Percentiles rank a stretch among this genome's conserved stretches.
Conservation (phyloP, 1,140 invertebrate genomes). For the Amyelois transitella region DNA sequence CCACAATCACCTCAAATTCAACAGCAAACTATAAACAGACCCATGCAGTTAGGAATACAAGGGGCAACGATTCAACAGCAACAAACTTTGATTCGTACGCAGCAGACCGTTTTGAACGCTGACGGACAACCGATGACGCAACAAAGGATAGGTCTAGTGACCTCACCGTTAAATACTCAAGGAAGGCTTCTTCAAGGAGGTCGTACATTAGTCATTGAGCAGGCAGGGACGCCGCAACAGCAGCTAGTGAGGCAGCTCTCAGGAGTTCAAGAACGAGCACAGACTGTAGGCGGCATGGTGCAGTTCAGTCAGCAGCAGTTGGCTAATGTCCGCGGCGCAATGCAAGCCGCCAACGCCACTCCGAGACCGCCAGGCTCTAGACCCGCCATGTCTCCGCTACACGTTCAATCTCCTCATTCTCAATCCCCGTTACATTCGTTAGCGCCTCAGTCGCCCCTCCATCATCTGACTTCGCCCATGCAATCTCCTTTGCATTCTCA, state of each 20-base stretch:
- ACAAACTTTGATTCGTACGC: conserved; percentile 55
- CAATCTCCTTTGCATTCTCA: conserved; percentile 75
- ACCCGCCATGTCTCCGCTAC: conserved; percentile 56
- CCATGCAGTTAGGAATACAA: conserved; percentile 59
- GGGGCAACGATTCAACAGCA: conserved; percentile 46
- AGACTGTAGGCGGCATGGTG: conserved; percentile 35
- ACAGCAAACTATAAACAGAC: conserved; percentile 49
- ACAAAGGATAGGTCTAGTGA: conserved; percentile 58
- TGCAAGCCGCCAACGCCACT: conserved; percentile 54
- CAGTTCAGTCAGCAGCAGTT: conserved; percentile 61
- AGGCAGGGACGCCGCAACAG: conserved; percentile 45
- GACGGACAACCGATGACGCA: conserved; percentile 56
- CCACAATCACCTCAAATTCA: conserved; percentile 54
- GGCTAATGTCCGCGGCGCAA: conserved; percentile 55
- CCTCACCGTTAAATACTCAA: conserved; percentile 51
- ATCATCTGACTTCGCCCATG: conserved; percentile 73
- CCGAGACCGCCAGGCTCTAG: conserved; percentile 44
- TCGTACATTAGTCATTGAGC: conserved; percentile 60
- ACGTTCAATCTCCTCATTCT: conserved; percentile 74
- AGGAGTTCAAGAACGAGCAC: conserved; percentile 24
- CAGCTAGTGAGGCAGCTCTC: conserved; percentile 46
- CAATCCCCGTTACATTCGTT: conserved; percentile 58
- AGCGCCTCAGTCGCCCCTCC: conserved; percentile 74
- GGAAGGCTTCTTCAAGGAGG: conserved; percentile 48
- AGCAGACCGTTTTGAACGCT: conserved; percentile 49